Evolutionary conservation across 2,888 invertebrate species (phyloP).

Genomic region (Ophion obscuratus): DNA sequence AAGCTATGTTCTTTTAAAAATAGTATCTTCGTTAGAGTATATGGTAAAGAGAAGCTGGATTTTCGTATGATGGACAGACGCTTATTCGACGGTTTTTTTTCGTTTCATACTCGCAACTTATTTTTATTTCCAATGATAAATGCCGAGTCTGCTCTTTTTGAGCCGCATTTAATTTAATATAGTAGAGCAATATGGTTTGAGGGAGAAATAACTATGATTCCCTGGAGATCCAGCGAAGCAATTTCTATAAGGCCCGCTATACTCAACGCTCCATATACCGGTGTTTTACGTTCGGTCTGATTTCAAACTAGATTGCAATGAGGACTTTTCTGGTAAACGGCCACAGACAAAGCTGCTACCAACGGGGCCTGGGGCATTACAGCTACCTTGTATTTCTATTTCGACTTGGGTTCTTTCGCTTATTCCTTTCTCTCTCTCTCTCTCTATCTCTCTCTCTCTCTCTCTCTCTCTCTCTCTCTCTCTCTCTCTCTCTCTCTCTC

Average conservation of each 20-base stretch:
- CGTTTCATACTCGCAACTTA: background rate
- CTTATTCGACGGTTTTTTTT: background rate
- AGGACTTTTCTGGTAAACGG: constrained; percentile 47
- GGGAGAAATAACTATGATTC: constrained; percentile 28
- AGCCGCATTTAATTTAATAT: constrained; percentile 39
- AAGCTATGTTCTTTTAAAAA: background rate
- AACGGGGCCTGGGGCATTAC: constrained; percentile 30
- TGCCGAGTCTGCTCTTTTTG: background rate
- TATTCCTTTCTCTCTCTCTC: constrained; percentile 28
- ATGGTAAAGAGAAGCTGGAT: background rate
- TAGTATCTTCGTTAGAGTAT: background rate
- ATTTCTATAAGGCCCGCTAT: constrained; percentile 3
- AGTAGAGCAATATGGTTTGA: constrained; percentile 17
- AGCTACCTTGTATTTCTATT: constrained; percentile 24
- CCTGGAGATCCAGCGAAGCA: constrained; percentile 7
- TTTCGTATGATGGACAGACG: background rate
- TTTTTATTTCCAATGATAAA: constrained; percentile 14
- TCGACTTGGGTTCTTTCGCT: constrained; percentile 28
- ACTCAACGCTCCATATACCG: constrained; percentile 9
- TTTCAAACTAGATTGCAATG: constrained; percentile 47
- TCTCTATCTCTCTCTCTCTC: constrained; percentile 1
- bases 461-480: background rate
- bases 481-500: constrained; percentile 4
- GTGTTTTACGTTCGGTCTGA: constrained; percentile 42
- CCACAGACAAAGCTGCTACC: constrained; percentile 52